phyloP scores from a whole-genome alignment of 2,797 vertebrate genomes.

The Mallotus villosus region DNA sequence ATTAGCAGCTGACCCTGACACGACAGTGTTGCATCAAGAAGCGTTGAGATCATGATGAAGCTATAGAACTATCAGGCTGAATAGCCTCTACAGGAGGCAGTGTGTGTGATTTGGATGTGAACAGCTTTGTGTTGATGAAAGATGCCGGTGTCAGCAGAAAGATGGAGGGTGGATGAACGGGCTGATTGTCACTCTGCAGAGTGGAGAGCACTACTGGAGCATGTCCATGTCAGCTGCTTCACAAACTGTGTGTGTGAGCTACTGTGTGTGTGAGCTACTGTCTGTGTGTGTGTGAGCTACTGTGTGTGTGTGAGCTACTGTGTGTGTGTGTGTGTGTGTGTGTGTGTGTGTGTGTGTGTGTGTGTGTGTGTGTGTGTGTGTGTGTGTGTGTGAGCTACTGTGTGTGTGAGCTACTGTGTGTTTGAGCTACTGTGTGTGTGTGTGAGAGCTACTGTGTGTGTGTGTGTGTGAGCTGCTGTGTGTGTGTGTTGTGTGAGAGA shows the following conservation, averaged over 20 bases:
- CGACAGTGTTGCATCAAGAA: slow-evolving; percentile 17
- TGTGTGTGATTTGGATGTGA: slow-evolving; percentile 26
- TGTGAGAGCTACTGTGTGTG: no score
- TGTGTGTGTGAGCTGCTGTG: no score
- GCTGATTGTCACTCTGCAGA: slow-evolving; percentile 39
- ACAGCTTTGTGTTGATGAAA: slow-evolving; percentile 27
- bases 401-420: no score
- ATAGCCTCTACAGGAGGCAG: slow-evolving; percentile 1
- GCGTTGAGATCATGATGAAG: slow-evolving; percentile 27
- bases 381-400: no score
- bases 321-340: background rate
- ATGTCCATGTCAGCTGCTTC: slow-evolving; percentile 21
- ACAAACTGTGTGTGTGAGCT: background rate
- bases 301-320: no score
- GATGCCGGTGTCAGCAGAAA: slow-evolving; percentile 3
- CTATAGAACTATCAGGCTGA: slow-evolving; percentile 25
- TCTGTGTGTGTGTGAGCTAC: no score
- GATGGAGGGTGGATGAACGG: slow-evolving; percentile 26
- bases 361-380: no score
- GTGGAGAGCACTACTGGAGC: slow-evolving; percentile 16
- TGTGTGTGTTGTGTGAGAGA: background rate
- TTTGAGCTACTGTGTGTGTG: no score
- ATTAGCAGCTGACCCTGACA: background rate
- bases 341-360: no score
- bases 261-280: no score